Evolutionary conservation across 2,113 vertebrate genomes (phyloP).

Genomic region (Chiloscyllium plagiosum): DNA sequence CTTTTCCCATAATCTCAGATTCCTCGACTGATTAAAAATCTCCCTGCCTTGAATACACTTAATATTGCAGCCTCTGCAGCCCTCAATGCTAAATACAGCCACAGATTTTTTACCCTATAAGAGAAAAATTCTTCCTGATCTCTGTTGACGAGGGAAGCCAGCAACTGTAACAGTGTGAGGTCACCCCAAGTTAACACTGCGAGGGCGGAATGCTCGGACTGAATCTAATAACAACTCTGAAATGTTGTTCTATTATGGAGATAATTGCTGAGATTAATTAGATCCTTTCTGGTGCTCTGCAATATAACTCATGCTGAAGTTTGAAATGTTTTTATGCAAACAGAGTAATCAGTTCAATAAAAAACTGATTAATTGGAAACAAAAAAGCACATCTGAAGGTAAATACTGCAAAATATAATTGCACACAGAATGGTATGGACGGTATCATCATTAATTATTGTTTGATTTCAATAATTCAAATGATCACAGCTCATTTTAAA

Average conservation of each 20-base stretch:
- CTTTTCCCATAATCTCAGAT: too few relatives aligned
- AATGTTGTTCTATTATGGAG: background rate
- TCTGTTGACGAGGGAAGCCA: background rate
- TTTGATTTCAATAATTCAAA: constrained; percentile 20
- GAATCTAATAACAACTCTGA: background rate
- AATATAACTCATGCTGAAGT: background rate
- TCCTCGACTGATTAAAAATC: too few relatives aligned
- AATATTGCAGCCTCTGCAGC: too few relatives aligned
- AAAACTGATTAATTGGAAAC: background rate
- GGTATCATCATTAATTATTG: constrained; percentile 19
- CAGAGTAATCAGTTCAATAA: background rate
- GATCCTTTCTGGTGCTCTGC: background rate
- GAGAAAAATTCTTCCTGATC: too few relatives aligned
- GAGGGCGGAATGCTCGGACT: background rate
- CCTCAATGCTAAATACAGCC: too few relatives aligned
- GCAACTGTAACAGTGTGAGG: background rate
- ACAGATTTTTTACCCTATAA: too few relatives aligned
- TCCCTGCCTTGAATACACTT: too few relatives aligned
- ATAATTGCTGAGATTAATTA: background rate
- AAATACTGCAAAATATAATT: background rate
- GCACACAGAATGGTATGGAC: background rate
- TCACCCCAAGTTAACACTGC: background rate
- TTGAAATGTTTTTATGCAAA: constrained; percentile 15
- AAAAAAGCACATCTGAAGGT: background rate
- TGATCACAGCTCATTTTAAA: background rate